phyloP scores from a whole-genome alignment of 2,888 invertebrate genomes.

The Luperina nickerlii region DNA sequence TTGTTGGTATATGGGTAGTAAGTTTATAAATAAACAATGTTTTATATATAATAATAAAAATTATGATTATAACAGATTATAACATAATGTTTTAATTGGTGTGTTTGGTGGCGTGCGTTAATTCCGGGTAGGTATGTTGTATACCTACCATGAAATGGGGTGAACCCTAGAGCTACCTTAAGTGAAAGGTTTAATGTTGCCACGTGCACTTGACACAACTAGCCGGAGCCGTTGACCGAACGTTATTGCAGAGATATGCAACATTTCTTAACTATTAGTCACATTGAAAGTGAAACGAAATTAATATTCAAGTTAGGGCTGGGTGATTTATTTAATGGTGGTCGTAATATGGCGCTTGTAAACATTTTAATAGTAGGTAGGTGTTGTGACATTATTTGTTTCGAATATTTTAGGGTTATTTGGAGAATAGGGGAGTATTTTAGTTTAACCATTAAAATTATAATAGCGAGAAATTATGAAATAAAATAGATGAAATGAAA shows the following conservation, averaged over 20 bases:
- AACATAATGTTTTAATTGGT: no score
- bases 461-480: not conserved
- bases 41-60: no score
- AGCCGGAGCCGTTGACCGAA: constrained; percentile 27
- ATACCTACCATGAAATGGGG: constrained; percentile 1
- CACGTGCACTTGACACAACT: constrained; percentile 30
- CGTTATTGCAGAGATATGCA: constrained; percentile 28
- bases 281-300: constrained; percentile 46
- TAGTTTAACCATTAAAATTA: not conserved
- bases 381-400: not conserved
- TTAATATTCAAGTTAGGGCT: constrained; percentile 35
- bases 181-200: constrained; percentile 35
- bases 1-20: no score
- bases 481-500: not conserved
- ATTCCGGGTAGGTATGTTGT: no score
- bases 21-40: no score
- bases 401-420: not conserved
- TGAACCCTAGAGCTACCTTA: constrained; percentile 11
- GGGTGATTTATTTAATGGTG: constrained; percentile 21
- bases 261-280: constrained; percentile 49
- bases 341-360: not conserved
- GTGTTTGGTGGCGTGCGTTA: no score
- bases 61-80: no score
- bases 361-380: not conserved
- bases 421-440: no score